Evolutionary conservation across 2,888 invertebrate genomes (phyloP), one percentile per base, ranked within the genome.

Genomic region (Artemia sinica): DNA sequence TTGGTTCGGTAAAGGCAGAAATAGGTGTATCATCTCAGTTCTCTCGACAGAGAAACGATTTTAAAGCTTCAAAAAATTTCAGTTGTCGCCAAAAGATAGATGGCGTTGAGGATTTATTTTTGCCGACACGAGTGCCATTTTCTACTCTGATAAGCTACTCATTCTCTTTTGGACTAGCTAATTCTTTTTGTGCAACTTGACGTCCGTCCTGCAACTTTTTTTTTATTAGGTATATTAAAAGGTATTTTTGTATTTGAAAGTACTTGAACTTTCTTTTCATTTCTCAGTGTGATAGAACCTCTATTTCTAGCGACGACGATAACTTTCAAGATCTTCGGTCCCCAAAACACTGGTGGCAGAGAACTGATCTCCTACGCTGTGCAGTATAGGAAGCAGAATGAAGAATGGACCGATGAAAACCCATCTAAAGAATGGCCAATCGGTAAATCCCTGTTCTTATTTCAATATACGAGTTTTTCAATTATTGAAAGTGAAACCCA

Each of bases 361-460:
- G 89, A 89, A 3, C 82, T 90, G 65, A 81, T 83, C 70, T 84
- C 87, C 0, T 87, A 85, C 75, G 83, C 84, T 13, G 86, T 86
- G 0, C 86, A 89, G 76, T 92, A 87, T 77, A 88, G 85, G 75
- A 84, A 86, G 72, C 84, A 84, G 68, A 79, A 80, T 68, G 81
- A 82, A 65, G 71, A 71, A 50, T 71, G 73, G 83, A 83, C 71
- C 90, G 89, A 89, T 18, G 58, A 58, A 18, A 9, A 87, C 0
- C 79, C 79, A 73, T 86, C 86, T 74, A 84, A 86, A 74, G 86
- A 86, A 50, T 91, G 91, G 91, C 85, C 87, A 71, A 82, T 84
- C 67, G 82, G 84, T 82, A 77, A 76, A 79, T 76, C 72, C 68
- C 28, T 28, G 28, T 28, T 28, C 28, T 28, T 28, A 28, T 28